Base-by-base conservation (phyloP, 2,113 vertebrate species). In the Tetraodon nigroviridis region DNA sequence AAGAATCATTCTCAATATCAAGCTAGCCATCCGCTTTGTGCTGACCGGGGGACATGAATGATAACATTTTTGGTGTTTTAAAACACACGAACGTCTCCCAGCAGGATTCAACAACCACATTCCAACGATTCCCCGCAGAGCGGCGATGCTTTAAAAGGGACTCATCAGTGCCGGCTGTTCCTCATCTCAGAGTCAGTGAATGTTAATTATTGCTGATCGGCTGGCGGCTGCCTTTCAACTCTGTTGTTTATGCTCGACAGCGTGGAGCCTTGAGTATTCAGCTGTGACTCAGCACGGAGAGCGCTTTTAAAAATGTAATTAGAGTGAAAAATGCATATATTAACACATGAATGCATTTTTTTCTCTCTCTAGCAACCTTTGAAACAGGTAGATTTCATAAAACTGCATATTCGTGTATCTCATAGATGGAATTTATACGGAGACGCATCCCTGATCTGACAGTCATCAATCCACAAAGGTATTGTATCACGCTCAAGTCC, bases 281-380 rank as follows among this genome's bases (percentile, higher is more conserved):
- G 2, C 10, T 2, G 29, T 71, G 77, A 78, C 42, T 78, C 60
- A 57, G 66, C 47, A 41, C 44, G 19, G n/a, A 11, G 46, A 51
- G 47, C 49, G 3, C 55, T 47, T 21, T 2, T 44, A 15, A 15
- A 6, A 4, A 27, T 27, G 24, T 37, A 37, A 37, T 37, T 37
- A 37, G 11, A 37, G 32, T 37, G 1, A 37, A 37, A 37, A 8
- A 12, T 37, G 32, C 32, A 37, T 37, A 37, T 37, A 37, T 37
- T 37, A 37, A 37, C 11, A 37, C 11, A 37, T 37, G 10, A 8
- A 37, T 37, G 32, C 32, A 4, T 27, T 37, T 37, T 37, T 8
- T 37, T 37, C 1, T 37, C 8, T 4, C 32, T 32, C 29, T 37
- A 37, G 32, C 32, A 37, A 37, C 32, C 32, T 37, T 37, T 37